Conservation (phyloP, 2,113 vertebrate genomes). For the Calyptommatus sinebrachiatus region DNA sequence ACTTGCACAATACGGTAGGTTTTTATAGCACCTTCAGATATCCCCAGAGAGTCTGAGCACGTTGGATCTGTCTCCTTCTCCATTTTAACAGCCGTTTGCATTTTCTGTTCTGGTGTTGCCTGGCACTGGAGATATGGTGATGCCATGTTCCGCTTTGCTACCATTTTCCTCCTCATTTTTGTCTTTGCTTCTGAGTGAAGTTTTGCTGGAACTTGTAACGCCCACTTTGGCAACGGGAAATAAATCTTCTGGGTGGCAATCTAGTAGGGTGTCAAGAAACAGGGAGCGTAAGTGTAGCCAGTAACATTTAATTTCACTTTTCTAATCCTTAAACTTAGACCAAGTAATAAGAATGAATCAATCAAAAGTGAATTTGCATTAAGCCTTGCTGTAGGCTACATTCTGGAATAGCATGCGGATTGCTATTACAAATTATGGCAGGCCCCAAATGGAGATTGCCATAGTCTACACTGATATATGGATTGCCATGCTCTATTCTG, state of each 20-base stretch:
- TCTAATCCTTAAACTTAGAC: neutral
- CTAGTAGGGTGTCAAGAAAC: neutral
- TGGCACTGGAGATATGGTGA: slow-evolving; percentile 27
- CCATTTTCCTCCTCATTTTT: slow-evolving; percentile 28
- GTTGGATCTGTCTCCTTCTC: slow-evolving; percentile 23
- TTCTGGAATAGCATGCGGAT: too few species aligned
- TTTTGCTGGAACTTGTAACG: neutral
- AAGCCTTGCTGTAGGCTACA: too few species aligned
- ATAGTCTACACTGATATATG: too few species aligned
- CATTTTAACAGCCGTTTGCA: slow-evolving; percentile 8
- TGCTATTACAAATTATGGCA: too few species aligned
- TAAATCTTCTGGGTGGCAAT: neutral
- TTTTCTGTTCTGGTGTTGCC: slow-evolving; percentile 3
- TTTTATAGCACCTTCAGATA: slow-evolving; percentile 17
- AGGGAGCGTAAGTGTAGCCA: neutral
- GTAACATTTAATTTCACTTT: neutral
- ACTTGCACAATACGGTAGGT: slow-evolving; percentile 25
- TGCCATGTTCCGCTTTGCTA: slow-evolving; percentile 26
- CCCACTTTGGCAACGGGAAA: neutral
- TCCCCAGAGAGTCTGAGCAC: neutral
- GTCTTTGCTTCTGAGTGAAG: neutral
- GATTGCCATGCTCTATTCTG: too few species aligned
- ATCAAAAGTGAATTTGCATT: neutral
- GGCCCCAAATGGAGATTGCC: too few species aligned
- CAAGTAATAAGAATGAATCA: neutral